A percentile compares a stretch with the other conserved stretches of the same genome.
These are phyloP conservation scores for Drosophila subpulchrella DNA, from an alignment of 1,140 invertebrate species.

Conservation along the genomic window DNA sequence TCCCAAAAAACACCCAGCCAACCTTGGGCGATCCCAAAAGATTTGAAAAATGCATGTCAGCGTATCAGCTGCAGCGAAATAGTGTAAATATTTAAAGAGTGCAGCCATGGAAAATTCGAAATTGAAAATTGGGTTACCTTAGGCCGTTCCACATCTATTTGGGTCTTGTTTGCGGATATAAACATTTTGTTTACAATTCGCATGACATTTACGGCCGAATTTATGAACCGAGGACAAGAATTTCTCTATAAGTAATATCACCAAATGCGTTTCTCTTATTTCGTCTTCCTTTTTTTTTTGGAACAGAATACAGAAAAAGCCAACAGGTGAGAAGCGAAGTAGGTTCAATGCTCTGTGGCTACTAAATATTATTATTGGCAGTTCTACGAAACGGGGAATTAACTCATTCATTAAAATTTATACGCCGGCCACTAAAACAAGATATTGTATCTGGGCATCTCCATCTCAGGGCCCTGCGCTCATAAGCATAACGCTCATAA, in stretches of 20 bases:
- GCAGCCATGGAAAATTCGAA: constrained; percentile 27
- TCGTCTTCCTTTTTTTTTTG: background rate
- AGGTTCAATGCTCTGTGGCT: constrained; percentile 41
- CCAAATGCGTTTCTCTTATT: constrained; percentile 7
- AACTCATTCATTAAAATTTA: constrained; percentile 80
- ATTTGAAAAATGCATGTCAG: constrained; percentile 23
- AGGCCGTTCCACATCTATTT: constrained; percentile 1
- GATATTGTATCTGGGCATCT: constrained; percentile 56
- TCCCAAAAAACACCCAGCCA: constrained; percentile 3
- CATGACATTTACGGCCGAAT: constrained; percentile 39
- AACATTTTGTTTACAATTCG: constrained; percentile 39
- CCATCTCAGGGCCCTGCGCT: constrained; percentile 27
- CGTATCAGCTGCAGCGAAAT: constrained; percentile 18
- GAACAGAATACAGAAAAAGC: background rate
- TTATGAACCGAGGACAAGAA: constrained; percentile 4
- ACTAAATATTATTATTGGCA: constrained; percentile 69
- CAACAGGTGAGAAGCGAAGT: constrained; percentile 11
- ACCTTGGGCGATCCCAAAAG: constrained; percentile 24
- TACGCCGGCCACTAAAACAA: constrained; percentile 55
- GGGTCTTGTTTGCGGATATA: constrained; percentile 8
- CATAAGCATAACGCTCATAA: constrained; percentile 67
- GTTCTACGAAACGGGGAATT: constrained; percentile 65
- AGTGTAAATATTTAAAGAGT: constrained; percentile 40
- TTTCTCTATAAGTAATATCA: background rate
- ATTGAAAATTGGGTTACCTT: constrained; percentile 17